phyloP scores from a whole-genome alignment of 2,797 vertebrate species.

The Gymnothorax javanicus region DNA sequence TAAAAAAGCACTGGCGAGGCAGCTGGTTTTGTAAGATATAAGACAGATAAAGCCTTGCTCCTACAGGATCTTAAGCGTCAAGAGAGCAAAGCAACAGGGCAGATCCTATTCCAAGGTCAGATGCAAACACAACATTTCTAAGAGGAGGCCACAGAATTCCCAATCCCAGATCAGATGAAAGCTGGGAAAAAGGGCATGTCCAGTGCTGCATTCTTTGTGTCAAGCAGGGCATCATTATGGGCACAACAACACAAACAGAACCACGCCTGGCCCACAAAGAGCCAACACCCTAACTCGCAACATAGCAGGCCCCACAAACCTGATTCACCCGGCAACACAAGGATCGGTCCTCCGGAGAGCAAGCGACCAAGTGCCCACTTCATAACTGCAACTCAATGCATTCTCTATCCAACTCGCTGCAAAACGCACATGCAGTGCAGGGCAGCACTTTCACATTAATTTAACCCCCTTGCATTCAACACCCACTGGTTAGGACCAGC shows the following conservation, averaged over 20 bases:
- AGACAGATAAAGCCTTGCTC: not conserved
- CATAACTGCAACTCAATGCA: not conserved
- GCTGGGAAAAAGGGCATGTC: not conserved
- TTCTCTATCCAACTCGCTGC: not conserved
- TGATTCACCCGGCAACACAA: slow-evolving; percentile 6
- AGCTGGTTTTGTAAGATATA: not conserved
- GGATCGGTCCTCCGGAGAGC: not conserved
- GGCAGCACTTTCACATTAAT: not conserved
- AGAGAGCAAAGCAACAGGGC: not conserved
- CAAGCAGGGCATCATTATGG: not conserved
- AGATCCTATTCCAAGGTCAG: not conserved
- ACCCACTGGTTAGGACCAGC: not conserved
- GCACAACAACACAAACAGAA: not conserved
- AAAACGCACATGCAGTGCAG: not conserved
- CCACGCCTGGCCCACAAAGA: slow-evolving; percentile 3
- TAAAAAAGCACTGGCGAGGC: too few species aligned
- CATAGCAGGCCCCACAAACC: not conserved
- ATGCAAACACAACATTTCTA: not conserved
- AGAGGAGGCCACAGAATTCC: not conserved
- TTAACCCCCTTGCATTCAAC: not conserved
- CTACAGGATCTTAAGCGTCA: not conserved
- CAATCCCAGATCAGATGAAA: not conserved
- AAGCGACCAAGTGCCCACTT: not conserved
- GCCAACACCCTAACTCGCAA: not conserved
- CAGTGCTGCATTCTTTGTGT: not conserved